A percentile compares a stretch with the other conserved stretches of the same genome.
Conservation (phyloP, 2,113 vertebrate species). For the Mesocricetus auratus region DNA sequence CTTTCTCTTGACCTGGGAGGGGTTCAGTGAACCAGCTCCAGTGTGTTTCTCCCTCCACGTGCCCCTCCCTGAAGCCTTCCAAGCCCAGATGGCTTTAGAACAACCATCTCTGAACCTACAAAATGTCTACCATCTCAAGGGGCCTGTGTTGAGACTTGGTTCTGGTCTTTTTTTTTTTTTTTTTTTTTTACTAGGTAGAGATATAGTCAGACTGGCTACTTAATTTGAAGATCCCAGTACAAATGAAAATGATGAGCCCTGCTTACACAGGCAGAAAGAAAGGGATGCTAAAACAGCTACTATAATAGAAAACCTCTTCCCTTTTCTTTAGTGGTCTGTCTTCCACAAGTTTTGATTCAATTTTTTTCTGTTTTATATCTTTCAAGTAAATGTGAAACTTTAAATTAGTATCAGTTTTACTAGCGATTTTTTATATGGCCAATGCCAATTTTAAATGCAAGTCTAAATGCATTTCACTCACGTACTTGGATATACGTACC, state of each 20-base stretch:
- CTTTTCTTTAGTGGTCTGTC: constrained; percentile 16
- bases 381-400: constrained; percentile 22
- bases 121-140: not conserved
- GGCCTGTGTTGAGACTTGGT: not conserved
- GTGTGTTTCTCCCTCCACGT: not conserved
- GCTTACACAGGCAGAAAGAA: not conserved
- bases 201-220: not conserved
- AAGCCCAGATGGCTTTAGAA: accelerated
- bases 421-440: not conserved
- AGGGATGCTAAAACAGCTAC: not conserved
- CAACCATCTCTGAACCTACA: not conserved
- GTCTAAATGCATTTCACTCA: not conserved
- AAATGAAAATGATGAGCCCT: not conserved
- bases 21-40: not conserved
- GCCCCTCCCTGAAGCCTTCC: not conserved
- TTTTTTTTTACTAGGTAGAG: not conserved
- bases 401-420: not conserved
- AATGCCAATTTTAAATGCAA: constrained; percentile 40
- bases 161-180: not conserved
- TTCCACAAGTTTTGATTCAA: constrained; percentile 19
- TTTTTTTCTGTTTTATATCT: not conserved
- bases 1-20: not conserved
- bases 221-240: not conserved
- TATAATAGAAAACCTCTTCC: not conserved
- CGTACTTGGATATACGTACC: not conserved